Percentiles rank a stretch among this genome's conserved stretches.
These are phyloP conservation scores for Xiphophorus couchianus DNA, from an alignment of 2,113 vertebrate species.

Conservation along the genomic window DNA sequence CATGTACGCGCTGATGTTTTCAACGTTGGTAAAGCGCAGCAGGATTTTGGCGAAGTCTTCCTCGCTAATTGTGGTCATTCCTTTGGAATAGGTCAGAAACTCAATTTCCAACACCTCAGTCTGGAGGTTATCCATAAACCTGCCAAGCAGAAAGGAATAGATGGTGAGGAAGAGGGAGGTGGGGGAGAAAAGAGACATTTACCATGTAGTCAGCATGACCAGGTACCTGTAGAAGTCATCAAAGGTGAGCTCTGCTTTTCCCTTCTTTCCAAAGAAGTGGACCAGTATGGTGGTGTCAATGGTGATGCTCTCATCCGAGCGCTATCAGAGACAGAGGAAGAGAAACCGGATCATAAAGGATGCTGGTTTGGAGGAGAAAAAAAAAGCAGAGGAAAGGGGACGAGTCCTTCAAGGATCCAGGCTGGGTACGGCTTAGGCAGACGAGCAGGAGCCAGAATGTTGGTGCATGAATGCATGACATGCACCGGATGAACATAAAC, in stretches of 20 bases:
- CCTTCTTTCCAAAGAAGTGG: conserved; percentile 98
- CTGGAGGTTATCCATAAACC: conserved; percentile 99
- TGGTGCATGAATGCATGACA: conserved; percentile 38
- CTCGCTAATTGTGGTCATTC: conserved; percentile 97
- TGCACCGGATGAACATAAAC: conserved; percentile 25
- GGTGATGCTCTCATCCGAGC: conserved; percentile 88
- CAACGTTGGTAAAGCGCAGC: conserved; percentile 95
- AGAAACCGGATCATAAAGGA: conserved; percentile 27
- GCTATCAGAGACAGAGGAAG: conserved; percentile 75
- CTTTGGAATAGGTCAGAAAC: conserved; percentile 97
- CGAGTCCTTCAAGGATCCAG: conserved; percentile 49
- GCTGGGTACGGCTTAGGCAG: conserved; percentile 42
- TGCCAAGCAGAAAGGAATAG: conserved; percentile 53
- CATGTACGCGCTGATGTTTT: conserved; percentile 94
- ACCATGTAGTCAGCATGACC: not conserved
- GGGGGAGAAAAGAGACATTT: not conserved
- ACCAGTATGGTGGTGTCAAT: conserved; percentile 94
- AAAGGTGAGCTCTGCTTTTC: conserved; percentile 96
- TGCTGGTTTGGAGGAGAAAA: conserved; percentile 11
- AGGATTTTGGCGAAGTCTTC: conserved; percentile 98
- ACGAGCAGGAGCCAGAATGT: conserved; percentile 55
- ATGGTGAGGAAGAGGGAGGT: not conserved
- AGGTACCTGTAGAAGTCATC: conserved; percentile 96
- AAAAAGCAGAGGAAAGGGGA: conserved; percentile 24
- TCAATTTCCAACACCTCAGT: conserved; percentile 98